Evolutionary conservation across 2,113 vertebrate genomes (phyloP), one percentile per base, ranked within the genome.

Genomic region (Haemorhous mexicanus): DNA sequence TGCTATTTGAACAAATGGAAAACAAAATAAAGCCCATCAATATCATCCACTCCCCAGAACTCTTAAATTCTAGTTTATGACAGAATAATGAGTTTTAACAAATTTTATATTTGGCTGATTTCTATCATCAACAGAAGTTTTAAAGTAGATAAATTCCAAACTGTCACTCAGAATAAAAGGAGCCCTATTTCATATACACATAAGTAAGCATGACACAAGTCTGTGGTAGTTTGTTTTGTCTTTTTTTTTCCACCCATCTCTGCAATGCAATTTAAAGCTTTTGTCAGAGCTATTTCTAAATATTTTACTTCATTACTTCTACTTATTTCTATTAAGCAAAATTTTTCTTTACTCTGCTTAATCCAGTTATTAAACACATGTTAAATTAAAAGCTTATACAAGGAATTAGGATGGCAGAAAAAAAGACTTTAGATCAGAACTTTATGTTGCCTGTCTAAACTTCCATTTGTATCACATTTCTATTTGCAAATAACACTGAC

Each of bases 301-400:
- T 41, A 67, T 78, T 89, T 90, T 68, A 84, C 56, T 94, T 95
- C 56, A 55, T 52, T 74, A 30, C 33, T 89, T 90, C 73, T 47
- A 85, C 37, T 78, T 82, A 80, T 55, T 93, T 80, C 56, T 52
- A 94, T 83, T 84, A 90, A 63, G 43, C 5, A 75, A 76, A 72
- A 16, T 22, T 75, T 86, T 88, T 70, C 39, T 81, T 91, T 88
- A 85, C 46, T 89, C 32, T 35, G 43, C n/a, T 85, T 84, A 92
- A 96, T 86, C 59, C 79, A 88, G 33, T 93, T 81, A 90, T 52
- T 84, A 88, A 81, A 52, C 35, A 95, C 53, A 79, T 3, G 5
- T 67, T 68, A 92, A 87, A 92, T 86, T 93, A 93, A 90, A 90
- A 88, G 43, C 26, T 67, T 86, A 63, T 39, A 37, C 44, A 68